Evolutionary conservation across 2,113 vertebrate species (phyloP).

Genomic region (Cercocebus atys): DNA sequence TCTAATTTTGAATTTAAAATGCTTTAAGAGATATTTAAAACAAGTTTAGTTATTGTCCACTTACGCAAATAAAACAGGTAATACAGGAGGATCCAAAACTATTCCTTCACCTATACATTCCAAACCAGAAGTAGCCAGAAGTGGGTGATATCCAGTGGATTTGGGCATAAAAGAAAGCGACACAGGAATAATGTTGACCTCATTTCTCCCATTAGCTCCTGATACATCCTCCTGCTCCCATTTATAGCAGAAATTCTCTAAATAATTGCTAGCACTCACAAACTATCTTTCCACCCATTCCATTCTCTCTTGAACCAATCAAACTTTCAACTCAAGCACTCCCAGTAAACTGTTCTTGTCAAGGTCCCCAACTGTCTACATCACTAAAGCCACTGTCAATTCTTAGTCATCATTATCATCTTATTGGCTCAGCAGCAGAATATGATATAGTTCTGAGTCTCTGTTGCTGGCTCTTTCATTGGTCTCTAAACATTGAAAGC

Average conservation of each 20-base stretch:
- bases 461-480: neutral
- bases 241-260: neutral
- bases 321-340: neutral
- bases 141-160: neutral
- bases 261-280: neutral
- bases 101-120: neutral
- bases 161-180: neutral
- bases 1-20: conserved; percentile 6
- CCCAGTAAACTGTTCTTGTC: neutral
- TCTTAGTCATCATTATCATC: neutral
- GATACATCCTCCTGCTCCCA: neutral
- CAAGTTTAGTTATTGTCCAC: neutral
- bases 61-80: neutral
- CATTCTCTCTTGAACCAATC: neutral
- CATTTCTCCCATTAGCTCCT: neutral
- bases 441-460: neutral
- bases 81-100: neutral
- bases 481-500: neutral
- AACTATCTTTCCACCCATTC: neutral
- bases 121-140: neutral
- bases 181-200: neutral
- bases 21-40: neutral
- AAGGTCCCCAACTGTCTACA: neutral
- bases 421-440: neutral
- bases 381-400: neutral